Conservation (phyloP, 2,113 vertebrate species). For the Cettia cetti region DNA sequence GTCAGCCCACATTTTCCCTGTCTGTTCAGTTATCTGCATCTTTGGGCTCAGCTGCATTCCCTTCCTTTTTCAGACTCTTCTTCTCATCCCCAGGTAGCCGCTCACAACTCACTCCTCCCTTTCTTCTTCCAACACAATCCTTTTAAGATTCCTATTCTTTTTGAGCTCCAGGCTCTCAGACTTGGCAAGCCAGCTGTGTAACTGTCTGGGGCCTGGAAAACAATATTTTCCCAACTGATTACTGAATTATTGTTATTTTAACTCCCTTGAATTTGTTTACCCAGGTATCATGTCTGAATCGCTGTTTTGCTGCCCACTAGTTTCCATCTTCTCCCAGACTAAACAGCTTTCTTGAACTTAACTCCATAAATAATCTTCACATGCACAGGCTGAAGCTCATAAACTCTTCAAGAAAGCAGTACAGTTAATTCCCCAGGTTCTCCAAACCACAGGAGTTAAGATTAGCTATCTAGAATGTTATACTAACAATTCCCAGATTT, state of each 20-base stretch:
- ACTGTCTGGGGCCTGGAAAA: not conserved
- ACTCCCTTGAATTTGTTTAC: slow-evolving; percentile 35
- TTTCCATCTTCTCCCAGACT: slow-evolving; percentile 24
- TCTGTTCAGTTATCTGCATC: not conserved
- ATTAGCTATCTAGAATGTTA: not conserved
- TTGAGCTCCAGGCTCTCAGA: slow-evolving; percentile 39
- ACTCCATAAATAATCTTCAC: slow-evolving; percentile 7
- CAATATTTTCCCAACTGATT: not conserved
- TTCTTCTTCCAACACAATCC: not conserved
- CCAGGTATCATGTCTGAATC: slow-evolving; percentile 8
- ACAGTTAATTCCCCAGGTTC: not conserved
- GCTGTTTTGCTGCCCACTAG: not conserved
- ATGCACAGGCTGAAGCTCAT: not conserved
- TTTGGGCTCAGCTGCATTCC: not conserved
- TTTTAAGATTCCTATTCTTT: slow-evolving; percentile 9
- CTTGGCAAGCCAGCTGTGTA: slow-evolving; percentile 12
- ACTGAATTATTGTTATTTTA: slow-evolving; percentile 28
- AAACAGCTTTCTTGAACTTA: slow-evolving; percentile 19
- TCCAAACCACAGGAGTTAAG: not conserved
- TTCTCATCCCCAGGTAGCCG: not conserved
- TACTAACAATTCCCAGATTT: not conserved
- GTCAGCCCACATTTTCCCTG: not conserved
- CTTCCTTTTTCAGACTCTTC: not conserved
- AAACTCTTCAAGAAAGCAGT: not conserved
- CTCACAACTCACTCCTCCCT: not conserved